Conservation (phyloP, 64 coral and sea anemone genomes). For the Orbicella faveolata region DNA sequence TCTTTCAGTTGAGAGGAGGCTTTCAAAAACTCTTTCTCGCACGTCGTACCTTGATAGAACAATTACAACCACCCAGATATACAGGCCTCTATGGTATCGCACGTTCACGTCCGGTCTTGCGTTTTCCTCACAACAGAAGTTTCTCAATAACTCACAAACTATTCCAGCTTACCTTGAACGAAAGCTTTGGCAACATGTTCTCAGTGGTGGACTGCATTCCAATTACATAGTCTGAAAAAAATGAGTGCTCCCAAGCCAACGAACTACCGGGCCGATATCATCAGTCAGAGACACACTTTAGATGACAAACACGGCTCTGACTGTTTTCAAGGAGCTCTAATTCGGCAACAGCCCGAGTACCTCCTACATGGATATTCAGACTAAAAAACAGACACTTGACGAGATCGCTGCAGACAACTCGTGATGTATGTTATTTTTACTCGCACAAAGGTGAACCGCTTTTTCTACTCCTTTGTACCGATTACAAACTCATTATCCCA, state of each 20-base stretch:
- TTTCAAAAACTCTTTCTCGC: too few species aligned
- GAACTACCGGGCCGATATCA: not conserved
- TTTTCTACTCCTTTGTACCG: not conserved
- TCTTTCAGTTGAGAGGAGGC: too few species aligned
- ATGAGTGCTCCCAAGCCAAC: not conserved
- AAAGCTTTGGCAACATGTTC: slow-evolving; percentile 10
- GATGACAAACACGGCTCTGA: slow-evolving; percentile 5
- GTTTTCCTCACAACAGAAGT: not conserved
- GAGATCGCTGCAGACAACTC: not conserved
- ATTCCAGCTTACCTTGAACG: slow-evolving; percentile 22
- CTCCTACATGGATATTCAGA: slow-evolving; percentile 1
- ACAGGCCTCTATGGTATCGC: too few species aligned
- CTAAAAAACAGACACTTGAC: slow-evolving; percentile 7
- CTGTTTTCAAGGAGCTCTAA: not conserved
- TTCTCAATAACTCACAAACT: not conserved
- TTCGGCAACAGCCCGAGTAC: not conserved
- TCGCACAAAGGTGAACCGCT: slow-evolving; percentile 1
- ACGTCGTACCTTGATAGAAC: too few species aligned
- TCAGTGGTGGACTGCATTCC: not conserved
- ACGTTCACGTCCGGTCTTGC: not conserved
- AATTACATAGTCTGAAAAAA: slow-evolving; percentile 18
- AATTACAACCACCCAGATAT: too few species aligned
- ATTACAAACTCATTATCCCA: not conserved
- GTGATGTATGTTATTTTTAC: slow-evolving; percentile 3
- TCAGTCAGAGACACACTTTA: not conserved